Base-by-base conservation (phyloP, 2,113 vertebrate genomes). In the Etheostoma cragini region DNA sequence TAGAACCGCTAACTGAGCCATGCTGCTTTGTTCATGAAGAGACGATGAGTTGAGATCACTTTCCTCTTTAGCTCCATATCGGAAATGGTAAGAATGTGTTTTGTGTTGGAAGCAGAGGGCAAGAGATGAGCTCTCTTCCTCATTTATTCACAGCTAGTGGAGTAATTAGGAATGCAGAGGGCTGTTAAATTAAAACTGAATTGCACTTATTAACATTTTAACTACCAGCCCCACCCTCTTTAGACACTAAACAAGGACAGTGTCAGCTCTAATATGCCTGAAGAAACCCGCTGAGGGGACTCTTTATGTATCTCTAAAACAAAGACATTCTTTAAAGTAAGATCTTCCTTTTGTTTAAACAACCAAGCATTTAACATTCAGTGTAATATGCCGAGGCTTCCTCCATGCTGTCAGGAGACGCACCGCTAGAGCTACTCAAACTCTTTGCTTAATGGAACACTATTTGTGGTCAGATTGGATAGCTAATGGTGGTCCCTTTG, bases 181-280 rank as follows among this genome's bases (percentile, higher is more conserved):
- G 93, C 94, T 94, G 95, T 95, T 95, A 95, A 95, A 95, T 95
- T 95, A 95, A 95, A 95, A 95, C 90, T 94, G 94, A 93, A 95
- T 95, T 95, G 94, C 94, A 94, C 94, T 95, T 95, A 95, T 96
- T 95, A 95, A 95, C 94, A 95, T 95, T 95, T 94, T 95, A 95
- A 95, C 93, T 94, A 95, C 94, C 92, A 95, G 93, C 93, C 93
- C 94, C 94, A 94, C 94, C 95, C 93, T 94, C 93, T 94, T 94
- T 92, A 90, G 89, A 92, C 94, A 93, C 93, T 93, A 95, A 94
- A 93, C 94, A 94, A 94, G 93, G 91, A 94, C 94, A 94, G 84
- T 91, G 92, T 91, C 90, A 87, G 90, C 91, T 93, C 92, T 92
- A 95, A 94, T 94, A 93, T 89, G 93, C 91, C 91, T 90, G 87